phyloP scores from a whole-genome alignment of 2,797 vertebrate species.

The Anolis apletophallus region DNA sequence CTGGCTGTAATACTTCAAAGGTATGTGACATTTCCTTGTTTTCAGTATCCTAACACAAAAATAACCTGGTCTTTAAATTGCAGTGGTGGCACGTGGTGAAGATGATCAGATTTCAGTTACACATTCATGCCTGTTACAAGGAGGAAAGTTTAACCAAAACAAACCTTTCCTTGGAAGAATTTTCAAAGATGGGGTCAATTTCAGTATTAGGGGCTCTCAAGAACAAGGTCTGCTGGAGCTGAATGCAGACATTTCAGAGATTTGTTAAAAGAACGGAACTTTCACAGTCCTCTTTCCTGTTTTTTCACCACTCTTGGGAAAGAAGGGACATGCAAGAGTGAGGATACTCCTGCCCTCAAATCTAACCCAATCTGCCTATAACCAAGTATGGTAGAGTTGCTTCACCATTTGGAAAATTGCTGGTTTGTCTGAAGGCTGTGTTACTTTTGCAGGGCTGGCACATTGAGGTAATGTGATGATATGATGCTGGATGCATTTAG shows the following conservation, averaged over 20 bases:
- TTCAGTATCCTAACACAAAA: neutral
- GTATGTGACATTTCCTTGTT: slow-evolving; percentile 1
- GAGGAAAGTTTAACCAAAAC: neutral
- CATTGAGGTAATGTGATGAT: too few species aligned
- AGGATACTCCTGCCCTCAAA: neutral
- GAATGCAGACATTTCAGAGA: neutral
- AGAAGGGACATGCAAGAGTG: neutral
- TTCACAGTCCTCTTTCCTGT: neutral
- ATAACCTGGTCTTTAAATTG: neutral
- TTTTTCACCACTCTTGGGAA: neutral
- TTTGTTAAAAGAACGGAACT: neutral
- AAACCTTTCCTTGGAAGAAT: neutral
- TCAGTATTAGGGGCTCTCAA: neutral
- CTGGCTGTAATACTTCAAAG: neutral
- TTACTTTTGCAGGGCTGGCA: neutral
- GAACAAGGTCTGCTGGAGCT: neutral
- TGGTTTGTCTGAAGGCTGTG: neutral
- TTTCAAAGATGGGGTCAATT: neutral
- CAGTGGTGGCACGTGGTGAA: neutral
- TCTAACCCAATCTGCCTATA: neutral
- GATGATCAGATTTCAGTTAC: neutral
- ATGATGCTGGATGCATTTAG: too few species aligned
- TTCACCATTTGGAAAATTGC: neutral
- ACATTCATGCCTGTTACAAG: neutral
- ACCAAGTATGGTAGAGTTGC: neutral